phyloP scores from a whole-genome alignment of 2,113 vertebrate species.

The Macrotus californicus region DNA sequence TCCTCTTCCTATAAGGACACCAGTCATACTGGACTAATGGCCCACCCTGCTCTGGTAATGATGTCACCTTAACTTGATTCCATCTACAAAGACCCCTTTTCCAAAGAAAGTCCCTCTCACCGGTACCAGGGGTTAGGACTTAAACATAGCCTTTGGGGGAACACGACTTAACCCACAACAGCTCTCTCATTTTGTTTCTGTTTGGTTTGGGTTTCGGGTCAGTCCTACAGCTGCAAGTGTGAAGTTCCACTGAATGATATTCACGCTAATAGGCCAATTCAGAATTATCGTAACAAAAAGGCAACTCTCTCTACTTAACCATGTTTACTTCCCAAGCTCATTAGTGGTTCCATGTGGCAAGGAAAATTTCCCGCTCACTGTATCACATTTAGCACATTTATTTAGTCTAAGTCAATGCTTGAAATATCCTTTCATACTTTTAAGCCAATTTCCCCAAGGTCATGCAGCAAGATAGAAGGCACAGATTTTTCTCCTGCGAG shows the following conservation, averaged over 20 bases:
- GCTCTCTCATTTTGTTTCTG: neutral
- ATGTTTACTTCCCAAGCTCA: conserved; percentile 68
- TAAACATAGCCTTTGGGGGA: neutral
- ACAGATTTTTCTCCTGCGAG: conserved; percentile 38
- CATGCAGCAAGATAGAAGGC: conserved; percentile 50
- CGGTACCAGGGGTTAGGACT: neutral
- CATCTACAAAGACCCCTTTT: neutral
- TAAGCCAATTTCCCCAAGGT: conserved; percentile 69
- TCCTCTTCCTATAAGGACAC: neutral
- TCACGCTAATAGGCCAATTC: conserved; percentile 43
- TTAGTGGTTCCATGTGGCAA: conserved; percentile 63
- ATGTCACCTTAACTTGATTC: neutral
- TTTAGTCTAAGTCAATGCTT: conserved; percentile 65
- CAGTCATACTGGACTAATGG: neutral
- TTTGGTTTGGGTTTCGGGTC: conserved; percentile 1
- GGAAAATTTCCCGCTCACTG: conserved; percentile 66
- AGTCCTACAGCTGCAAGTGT: conserved; percentile 11
- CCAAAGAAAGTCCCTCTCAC: neutral
- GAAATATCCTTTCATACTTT: conserved; percentile 65
- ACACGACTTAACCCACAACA: neutral
- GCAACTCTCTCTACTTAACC: conserved; percentile 66
- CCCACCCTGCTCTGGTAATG: neutral
- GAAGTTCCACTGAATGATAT: conserved; percentile 46
- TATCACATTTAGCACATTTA: conserved; percentile 74
- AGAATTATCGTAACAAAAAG: conserved; percentile 60